These are phyloP conservation scores for Cheilosia grossa DNA, from an alignment of 2,888 invertebrate species.

Conservation along the genomic window DNA sequence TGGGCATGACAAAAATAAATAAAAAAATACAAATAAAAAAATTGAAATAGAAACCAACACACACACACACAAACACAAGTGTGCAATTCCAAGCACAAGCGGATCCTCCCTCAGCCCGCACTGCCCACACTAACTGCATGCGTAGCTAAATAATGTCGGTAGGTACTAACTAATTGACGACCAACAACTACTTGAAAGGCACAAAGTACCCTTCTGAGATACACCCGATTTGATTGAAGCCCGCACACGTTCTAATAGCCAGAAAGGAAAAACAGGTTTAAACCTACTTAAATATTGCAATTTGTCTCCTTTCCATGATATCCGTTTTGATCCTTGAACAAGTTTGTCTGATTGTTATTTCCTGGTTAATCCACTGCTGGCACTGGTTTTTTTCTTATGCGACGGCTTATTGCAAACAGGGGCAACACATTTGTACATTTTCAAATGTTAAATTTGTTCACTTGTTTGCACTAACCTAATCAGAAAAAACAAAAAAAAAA, in stretches of 20 bases:
- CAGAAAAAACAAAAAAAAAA: not conserved
- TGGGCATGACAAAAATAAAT: not conserved
- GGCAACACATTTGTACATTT: not conserved
- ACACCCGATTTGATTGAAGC: not conserved
- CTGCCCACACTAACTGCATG: slow-evolving; percentile 10
- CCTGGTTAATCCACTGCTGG: not conserved
- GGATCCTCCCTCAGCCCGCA: not conserved
- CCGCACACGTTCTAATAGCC: not conserved
- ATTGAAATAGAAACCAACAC: not conserved
- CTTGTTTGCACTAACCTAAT: slow-evolving; percentile 10
- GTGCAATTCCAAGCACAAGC: not conserved
- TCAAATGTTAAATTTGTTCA: slow-evolving; percentile 14
- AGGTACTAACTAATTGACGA: slow-evolving; percentile 8
- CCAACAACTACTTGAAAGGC: not conserved
- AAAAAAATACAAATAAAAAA: not conserved
- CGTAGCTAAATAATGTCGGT: not conserved
- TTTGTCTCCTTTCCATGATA: slow-evolving; percentile 40
- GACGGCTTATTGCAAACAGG: slow-evolving; percentile 4
- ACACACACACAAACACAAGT: not conserved
- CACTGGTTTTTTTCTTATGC: not conserved
- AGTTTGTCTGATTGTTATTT: slow-evolving; percentile 1
- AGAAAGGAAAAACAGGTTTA: slow-evolving; percentile 1
- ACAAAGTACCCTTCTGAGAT: slow-evolving; percentile 1
- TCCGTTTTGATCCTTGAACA: slow-evolving; percentile 21
- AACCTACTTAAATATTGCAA: slow-evolving; percentile 33